Evolutionary conservation across 2,113 vertebrate genomes (phyloP), one percentile per base, ranked within the genome.

Genomic region (Aspidoscelis tigris): DNA sequence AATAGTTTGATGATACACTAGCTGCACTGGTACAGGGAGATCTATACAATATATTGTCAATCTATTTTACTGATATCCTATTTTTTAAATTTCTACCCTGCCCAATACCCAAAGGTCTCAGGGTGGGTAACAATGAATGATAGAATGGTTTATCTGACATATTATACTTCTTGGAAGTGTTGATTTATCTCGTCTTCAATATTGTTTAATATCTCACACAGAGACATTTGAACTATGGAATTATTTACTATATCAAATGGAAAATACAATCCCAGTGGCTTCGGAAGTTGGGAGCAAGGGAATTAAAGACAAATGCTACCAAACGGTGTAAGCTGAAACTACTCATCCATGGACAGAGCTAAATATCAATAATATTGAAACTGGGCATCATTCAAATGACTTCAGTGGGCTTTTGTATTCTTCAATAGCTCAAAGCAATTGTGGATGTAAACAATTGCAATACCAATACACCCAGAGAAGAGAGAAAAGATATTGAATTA

Each of bases 381-480:
- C 1, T 3, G 71, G 26, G 2, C 1, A 79, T 88, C 2, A 21
- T 76, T 86, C 80, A 73, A 5, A 71, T 0, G 2, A 10, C 1
- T 81, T 22, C 8, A 88, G 58, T 43, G 44, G 26, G 0, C 12
- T 71, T 50, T 41, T 68, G n/a, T 24, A 71, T 69, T 84, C 85
- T 50, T 81, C 39, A 70, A 72, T 76, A 5, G 0, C 87, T 87
- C 80, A 64, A 90, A 87, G 22, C 1, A 86, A 64, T 11, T 82
- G 79, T 84, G 4, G 82, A 75, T 74, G 50, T 47, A 88, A 78
- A 86, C 16, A 65, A 87, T 80, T 58, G 2, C 1, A 33, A 5
- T 65, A 8, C 24, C 43, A 33, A n/a, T 47, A 66, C 55, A 47
- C n/a, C 78, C 21, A 65, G 24, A 76, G 43, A 7, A 12, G 33